These are phyloP conservation scores for Lysandra coridon DNA, from an alignment of 2,888 invertebrate genomes.

Conservation along the genomic window DNA sequence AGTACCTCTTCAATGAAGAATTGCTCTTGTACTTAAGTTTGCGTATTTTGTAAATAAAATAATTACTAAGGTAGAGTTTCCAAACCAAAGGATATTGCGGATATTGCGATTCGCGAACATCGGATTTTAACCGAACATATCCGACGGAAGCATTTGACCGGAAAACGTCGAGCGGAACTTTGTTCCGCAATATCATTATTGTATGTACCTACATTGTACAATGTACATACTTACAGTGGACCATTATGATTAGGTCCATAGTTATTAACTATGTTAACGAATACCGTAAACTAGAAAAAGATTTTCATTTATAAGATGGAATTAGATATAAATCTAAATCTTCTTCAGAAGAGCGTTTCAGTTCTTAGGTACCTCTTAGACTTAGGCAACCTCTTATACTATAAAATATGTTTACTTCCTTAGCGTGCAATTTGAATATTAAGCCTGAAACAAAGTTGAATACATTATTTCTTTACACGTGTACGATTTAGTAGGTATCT, in stretches of 20 bases:
- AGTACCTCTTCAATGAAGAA: background rate
- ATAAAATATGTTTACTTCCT: background rate
- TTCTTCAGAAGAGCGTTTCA: background rate
- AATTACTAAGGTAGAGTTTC: background rate
- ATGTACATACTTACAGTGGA: background rate
- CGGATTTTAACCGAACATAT: constrained; percentile 12
- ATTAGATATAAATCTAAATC: too few relatives aligned
- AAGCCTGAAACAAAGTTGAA: background rate
- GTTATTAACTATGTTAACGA: too few relatives aligned
- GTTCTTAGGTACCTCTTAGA: background rate
- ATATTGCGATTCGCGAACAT: background rate
- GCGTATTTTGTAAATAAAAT: background rate
- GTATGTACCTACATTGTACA: background rate
- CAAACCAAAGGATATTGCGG: constrained; percentile 3
- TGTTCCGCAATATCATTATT: constrained; percentile 20
- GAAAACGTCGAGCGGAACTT: constrained; percentile 11
- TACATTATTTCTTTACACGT: background rate
- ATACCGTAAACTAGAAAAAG: too few relatives aligned
- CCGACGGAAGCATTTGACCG: constrained; percentile 21
- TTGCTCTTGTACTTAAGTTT: background rate
- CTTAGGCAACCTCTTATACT: background rate
- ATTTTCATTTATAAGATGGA: too few relatives aligned
- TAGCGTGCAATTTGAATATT: background rate
- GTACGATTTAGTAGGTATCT: background rate
- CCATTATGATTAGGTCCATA: background rate